Evolutionary conservation across 2,888 invertebrate genomes (phyloP).

Genomic region (Mesodorylaimus sp.): DNA sequence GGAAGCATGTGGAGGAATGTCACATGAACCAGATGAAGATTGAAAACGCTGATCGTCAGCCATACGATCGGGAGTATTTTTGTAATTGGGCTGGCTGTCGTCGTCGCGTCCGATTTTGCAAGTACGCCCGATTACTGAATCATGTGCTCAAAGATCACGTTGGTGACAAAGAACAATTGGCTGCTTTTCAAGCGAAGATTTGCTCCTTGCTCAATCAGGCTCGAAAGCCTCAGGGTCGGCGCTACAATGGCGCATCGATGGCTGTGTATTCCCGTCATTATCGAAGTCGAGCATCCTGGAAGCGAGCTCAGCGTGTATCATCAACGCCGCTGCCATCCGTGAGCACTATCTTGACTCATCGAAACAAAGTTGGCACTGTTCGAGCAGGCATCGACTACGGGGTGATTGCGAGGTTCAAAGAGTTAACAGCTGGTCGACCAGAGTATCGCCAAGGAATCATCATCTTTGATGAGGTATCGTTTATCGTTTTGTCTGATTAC

Average conservation of each 20-base stretch:
- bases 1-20: not conserved
- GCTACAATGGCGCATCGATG: not conserved
- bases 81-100: not conserved
- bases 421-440: not conserved
- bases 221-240: not conserved
- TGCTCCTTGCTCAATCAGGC: not conserved
- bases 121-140: not conserved
- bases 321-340: not conserved
- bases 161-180: not conserved
- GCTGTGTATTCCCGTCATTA: not conserved
- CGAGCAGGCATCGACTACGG: not conserved
- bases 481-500: not conserved
- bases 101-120: not conserved
- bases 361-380: not conserved
- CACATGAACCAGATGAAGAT: not conserved
- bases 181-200: not conserved
- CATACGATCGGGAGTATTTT: not conserved
- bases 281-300: not conserved
- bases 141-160: not conserved
- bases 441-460: not conserved
- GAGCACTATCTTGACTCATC: not conserved
- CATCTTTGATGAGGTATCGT: not conserved
- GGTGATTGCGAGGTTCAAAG: not conserved
- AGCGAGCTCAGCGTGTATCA: not conserved
- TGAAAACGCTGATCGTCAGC: not conserved